phyloP scores from a whole-genome alignment of 1,140 invertebrate species.

The Formica exsecta region DNA sequence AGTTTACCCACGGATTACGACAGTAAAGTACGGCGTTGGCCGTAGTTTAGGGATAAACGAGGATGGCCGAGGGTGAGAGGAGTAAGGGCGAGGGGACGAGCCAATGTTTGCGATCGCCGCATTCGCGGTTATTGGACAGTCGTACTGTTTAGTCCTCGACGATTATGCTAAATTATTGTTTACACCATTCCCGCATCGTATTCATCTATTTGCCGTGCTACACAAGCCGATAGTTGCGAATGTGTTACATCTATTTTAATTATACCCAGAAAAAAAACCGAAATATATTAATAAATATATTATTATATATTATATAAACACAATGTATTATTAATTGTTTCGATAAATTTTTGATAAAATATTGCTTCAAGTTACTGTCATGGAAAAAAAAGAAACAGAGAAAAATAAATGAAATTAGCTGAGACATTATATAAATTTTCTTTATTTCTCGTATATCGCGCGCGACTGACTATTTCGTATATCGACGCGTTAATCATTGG shows the following conservation, averaged over 20 bases:
- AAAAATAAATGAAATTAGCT: not conserved
- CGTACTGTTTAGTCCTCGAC: conserved; percentile 73
- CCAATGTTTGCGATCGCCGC: conserved; percentile 76
- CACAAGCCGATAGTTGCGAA: conserved; percentile 26
- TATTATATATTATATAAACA: not conserved
- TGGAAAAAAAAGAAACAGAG: not conserved
- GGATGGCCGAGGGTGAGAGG: conserved; percentile 21
- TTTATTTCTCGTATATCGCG: not conserved
- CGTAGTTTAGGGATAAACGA: conserved; percentile 50
- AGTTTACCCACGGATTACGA: conserved; percentile 81
- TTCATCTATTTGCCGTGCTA: conserved; percentile 69
- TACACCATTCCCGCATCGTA: conserved; percentile 65
- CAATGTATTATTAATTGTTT: too few species aligned
- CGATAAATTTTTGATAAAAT: not conserved
- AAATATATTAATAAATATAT: not conserved
- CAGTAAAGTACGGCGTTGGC: conserved; percentile 77
- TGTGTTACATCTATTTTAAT: conserved; percentile 30
- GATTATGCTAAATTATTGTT: conserved; percentile 80
- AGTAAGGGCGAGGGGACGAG: conserved; percentile 20
- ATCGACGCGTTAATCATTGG: conserved; percentile 53
- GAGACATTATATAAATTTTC: not conserved
- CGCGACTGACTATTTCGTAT: not conserved
- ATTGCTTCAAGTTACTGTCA: not conserved
- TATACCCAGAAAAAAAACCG: conserved; percentile 30
- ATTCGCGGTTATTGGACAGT: conserved; percentile 74